A percentile compares a stretch with the other conserved stretches of the same genome.
Conservation (phyloP, 2,888 invertebrate genomes). For the Brenthis ino region DNA sequence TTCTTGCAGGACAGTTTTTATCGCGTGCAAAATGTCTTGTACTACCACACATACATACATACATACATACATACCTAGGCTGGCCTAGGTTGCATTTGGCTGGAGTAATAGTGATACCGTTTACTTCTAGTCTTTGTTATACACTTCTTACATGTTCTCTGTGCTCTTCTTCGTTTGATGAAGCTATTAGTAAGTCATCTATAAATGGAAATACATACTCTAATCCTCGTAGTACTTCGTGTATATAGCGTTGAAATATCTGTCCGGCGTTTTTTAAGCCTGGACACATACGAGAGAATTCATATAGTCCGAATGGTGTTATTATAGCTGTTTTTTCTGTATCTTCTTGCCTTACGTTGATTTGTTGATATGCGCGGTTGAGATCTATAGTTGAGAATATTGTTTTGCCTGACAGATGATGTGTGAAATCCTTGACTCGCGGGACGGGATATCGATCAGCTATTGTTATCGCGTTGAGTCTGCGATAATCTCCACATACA, state of each 20-base stretch:
- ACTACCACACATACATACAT: too few relatives aligned
- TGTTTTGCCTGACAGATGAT: slow-evolving; percentile 28
- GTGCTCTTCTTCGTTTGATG: too few relatives aligned
- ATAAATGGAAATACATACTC: slow-evolving; percentile 9
- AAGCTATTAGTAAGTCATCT: neutral
- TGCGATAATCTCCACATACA: slow-evolving; percentile 21
- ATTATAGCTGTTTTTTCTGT: slow-evolving; percentile 34
- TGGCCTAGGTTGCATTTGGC: slow-evolving; percentile 16
- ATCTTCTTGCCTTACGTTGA: slow-evolving; percentile 29
- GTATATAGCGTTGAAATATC: slow-evolving; percentile 17
- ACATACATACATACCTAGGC: neutral
- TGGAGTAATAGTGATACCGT: slow-evolving; percentile 1
- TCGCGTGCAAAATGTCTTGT: too few relatives aligned
- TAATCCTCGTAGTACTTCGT: slow-evolving; percentile 6
- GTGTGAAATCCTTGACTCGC: slow-evolving; percentile 39
- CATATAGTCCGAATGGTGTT: too few relatives aligned
- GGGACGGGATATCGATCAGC: slow-evolving; percentile 52
- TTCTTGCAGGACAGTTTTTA: too few relatives aligned
- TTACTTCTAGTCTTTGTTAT: neutral
- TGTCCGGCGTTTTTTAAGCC: slow-evolving; percentile 29
- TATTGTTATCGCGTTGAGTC: slow-evolving; percentile 25
- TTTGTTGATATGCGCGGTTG: slow-evolving; percentile 40
- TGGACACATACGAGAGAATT: neutral
- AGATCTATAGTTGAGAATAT: slow-evolving; percentile 39
- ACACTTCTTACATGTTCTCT: neutral